Conservation (phyloP, 2,888 invertebrate genomes). For the Cantharis lateralis region DNA sequence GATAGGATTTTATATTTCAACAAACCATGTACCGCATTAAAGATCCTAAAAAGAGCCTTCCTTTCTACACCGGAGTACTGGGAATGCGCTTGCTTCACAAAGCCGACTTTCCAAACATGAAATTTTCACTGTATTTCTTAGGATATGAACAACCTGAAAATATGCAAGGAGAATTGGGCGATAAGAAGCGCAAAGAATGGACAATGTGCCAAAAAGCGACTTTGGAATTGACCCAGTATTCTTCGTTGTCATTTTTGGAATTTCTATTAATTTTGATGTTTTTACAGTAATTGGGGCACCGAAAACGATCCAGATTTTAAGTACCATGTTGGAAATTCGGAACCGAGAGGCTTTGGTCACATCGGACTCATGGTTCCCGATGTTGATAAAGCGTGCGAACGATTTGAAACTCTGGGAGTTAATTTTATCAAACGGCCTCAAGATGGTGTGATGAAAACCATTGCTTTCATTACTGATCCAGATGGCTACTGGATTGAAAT, state of each 20-base stretch:
- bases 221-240: slow-evolving; percentile 88
- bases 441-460: slow-evolving; percentile 91
- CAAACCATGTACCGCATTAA: slow-evolving; percentile 97
- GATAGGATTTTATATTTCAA: slow-evolving; percentile 88
- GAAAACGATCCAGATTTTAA: slow-evolving; percentile 77
- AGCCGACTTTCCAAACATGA: slow-evolving; percentile 85
- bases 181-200: slow-evolving; percentile 71
- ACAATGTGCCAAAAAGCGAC: slow-evolving; percentile 84
- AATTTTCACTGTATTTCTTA: slow-evolving; percentile 88
- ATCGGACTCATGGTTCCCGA: slow-evolving; percentile 91
- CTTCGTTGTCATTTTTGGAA: not conserved
- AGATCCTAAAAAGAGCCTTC: slow-evolving; percentile 83
- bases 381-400: slow-evolving; percentile 83
- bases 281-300: slow-evolving; percentile 89
- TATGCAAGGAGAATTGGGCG: slow-evolving; percentile 69
- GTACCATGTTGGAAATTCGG: slow-evolving; percentile 90
- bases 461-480: slow-evolving; percentile 94
- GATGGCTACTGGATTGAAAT: slow-evolving; percentile 98
- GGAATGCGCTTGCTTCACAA: slow-evolving; percentile 91
- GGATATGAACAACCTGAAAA: slow-evolving; percentile 81
- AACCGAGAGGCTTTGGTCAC: slow-evolving; percentile 90
- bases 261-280: slow-evolving; percentile 44
- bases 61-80: slow-evolving; percentile 88
- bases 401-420: slow-evolving; percentile 83
- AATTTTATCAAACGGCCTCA: slow-evolving; percentile 88